Percentiles rank a stretch among this genome's conserved stretches.
These are phyloP conservation scores for Pseudomyrmex cubaensis DNA, from an alignment of 1,140 invertebrate species.

Conservation along the genomic window DNA sequence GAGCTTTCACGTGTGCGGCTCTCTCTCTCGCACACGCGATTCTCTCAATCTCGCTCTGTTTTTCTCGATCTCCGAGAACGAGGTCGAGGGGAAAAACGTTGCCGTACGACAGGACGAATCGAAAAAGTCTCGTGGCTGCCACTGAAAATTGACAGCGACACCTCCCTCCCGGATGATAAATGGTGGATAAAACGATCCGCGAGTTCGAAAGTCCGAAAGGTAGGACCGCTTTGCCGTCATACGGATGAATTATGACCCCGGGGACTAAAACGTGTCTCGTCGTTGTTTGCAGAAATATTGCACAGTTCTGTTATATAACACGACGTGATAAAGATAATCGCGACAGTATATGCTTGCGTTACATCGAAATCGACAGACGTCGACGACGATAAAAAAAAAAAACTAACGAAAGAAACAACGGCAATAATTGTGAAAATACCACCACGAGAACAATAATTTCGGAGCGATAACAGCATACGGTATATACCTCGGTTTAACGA, in stretches of 20 bases:
- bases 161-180: conserved; percentile 45
- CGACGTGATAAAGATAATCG: conserved; percentile 22
- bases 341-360: background rate
- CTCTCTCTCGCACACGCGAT: background rate
- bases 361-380: background rate
- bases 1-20: background rate
- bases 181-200: conserved; percentile 49
- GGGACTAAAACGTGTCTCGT: conserved; percentile 12
- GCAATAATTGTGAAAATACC: background rate
- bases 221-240: conserved; percentile 33
- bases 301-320: conserved; percentile 31
- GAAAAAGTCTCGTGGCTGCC: conserved; percentile 46
- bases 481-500: too few relatives aligned
- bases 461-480: background rate
- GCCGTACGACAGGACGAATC: conserved; percentile 47
- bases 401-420: background rate
- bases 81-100: conserved; percentile 44
- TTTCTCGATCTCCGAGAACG: conserved; percentile 32
- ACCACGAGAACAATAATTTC: background rate
- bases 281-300: conserved; percentile 47
- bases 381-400: background rate
- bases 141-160: conserved; percentile 58
- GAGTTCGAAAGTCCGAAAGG: conserved; percentile 49
- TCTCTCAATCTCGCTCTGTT: background rate
- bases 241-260: conserved; percentile 48